These are phyloP conservation scores for Chironomus tentans DNA, from an alignment of 2,888 invertebrate genomes.

Conservation along the genomic window DNA sequence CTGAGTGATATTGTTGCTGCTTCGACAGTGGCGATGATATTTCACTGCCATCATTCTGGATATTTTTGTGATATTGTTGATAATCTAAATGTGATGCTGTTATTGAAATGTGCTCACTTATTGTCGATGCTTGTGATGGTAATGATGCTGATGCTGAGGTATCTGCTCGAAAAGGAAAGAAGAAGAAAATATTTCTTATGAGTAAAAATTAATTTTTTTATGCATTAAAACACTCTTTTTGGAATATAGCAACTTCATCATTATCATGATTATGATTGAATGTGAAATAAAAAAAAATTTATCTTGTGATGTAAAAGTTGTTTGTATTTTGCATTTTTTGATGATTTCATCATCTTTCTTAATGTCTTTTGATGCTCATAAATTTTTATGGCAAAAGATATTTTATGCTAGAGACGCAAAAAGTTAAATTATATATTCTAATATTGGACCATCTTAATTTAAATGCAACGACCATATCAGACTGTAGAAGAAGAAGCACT, in stretches of 20 bases:
- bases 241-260: not conserved
- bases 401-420: too few relatives aligned
- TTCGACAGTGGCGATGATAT: not conserved
- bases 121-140: conserved; percentile 2
- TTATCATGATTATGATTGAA: too few relatives aligned
- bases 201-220: not conserved
- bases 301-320: too few relatives aligned
- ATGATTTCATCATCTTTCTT: too few relatives aligned
- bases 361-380: too few relatives aligned
- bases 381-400: too few relatives aligned
- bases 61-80: not conserved
- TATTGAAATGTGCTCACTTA: conserved; percentile 1
- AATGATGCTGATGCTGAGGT: conserved; percentile 8
- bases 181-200: not conserved
- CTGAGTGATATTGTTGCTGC: not conserved
- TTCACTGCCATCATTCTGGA: conserved; percentile 12
- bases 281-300: too few relatives aligned
- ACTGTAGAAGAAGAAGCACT: too few relatives aligned
- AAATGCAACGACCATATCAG: too few relatives aligned
- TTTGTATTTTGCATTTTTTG: too few relatives aligned
- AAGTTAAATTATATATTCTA: too few relatives aligned
- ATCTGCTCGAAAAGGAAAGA: not conserved
- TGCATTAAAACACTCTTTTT: not conserved
- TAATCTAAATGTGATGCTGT: conserved; percentile 16
- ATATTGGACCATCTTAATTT: too few relatives aligned